These are phyloP conservation scores for Platyrinchus mystaceus DNA, from an alignment of 2,797 vertebrate genomes.

Conservation along the genomic window DNA sequence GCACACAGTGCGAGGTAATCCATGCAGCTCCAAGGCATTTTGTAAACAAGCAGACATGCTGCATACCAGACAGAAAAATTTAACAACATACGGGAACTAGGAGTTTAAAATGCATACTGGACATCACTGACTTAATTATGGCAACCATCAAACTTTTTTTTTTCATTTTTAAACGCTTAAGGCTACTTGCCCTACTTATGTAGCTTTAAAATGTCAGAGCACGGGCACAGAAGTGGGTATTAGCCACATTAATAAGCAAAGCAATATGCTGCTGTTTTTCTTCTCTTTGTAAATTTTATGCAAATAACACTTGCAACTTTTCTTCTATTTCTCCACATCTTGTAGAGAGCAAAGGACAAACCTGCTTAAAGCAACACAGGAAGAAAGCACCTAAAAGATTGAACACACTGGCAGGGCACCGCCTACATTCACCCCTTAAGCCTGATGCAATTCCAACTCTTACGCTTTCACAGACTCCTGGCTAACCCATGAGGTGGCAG, in stretches of 20 bases:
- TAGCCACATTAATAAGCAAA: neutral
- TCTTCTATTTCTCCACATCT: neutral
- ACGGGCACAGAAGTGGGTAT: neutral
- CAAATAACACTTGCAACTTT: neutral
- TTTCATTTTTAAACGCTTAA: neutral
- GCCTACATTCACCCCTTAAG: neutral
- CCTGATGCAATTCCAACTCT: neutral
- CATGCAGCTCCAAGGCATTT: neutral
- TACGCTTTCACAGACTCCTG: neutral
- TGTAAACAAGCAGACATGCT: conserved; percentile 5
- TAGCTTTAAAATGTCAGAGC: neutral
- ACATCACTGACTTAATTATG: neutral
- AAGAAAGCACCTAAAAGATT: neutral
- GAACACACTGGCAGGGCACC: neutral
- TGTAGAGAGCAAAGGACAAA: neutral
- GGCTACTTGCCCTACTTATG: neutral
- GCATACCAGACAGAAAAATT: neutral
- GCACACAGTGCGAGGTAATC: neutral
- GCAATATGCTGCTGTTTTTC: neutral
- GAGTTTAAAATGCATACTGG: neutral
- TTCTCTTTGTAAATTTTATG: neutral
- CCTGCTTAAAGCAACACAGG: neutral
- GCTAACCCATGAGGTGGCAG: neutral
- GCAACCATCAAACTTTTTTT: neutral
- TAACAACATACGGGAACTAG: neutral